Evolutionary conservation across 2,797 vertebrate genomes (phyloP).

Genomic region (Eptatretus atami): DNA sequence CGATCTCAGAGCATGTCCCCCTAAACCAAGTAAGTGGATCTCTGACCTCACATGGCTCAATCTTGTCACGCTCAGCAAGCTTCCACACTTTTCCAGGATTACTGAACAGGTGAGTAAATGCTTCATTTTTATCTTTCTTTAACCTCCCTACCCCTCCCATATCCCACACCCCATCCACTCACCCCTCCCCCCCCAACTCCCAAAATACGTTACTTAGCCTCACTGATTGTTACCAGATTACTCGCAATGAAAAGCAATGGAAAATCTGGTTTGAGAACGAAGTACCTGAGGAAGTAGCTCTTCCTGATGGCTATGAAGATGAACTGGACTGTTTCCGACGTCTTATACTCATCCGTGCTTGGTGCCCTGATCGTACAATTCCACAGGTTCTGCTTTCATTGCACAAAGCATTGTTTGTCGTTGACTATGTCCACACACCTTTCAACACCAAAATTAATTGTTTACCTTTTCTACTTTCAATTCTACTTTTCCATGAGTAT

Average conservation of each 20-base stretch:
- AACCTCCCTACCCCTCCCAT: slow-evolving; percentile 1
- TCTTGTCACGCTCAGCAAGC: slow-evolving; percentile 63
- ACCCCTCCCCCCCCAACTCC: no score
- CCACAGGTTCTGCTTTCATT: slow-evolving; percentile 35
- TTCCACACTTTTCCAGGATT: slow-evolving; percentile 55
- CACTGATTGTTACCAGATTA: slow-evolving; percentile 24
- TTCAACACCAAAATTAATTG: neutral
- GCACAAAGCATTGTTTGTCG: neutral
- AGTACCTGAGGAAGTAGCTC: slow-evolving; percentile 46
- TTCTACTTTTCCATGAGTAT: no score
- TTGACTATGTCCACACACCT: neutral
- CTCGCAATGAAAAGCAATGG: slow-evolving; percentile 54
- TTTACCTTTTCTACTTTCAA: neutral
- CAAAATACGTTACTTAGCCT: neutral
- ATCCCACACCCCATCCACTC: no score
- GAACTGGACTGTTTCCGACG: slow-evolving; percentile 43
- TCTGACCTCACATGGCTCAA: slow-evolving; percentile 88
- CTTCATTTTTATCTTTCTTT: neutral
- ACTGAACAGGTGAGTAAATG: slow-evolving; percentile 29
- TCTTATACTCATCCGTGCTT: slow-evolving; percentile 64
- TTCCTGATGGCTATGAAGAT: slow-evolving; percentile 45
- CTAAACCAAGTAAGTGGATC: slow-evolving; percentile 74
- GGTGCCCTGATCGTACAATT: slow-evolving; percentile 80
- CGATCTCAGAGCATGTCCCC: slow-evolving; percentile 56
- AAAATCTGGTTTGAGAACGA: slow-evolving; percentile 76